Base-by-base conservation (phyloP, 1,140 invertebrate genomes). In the Idris sp. region DNA sequence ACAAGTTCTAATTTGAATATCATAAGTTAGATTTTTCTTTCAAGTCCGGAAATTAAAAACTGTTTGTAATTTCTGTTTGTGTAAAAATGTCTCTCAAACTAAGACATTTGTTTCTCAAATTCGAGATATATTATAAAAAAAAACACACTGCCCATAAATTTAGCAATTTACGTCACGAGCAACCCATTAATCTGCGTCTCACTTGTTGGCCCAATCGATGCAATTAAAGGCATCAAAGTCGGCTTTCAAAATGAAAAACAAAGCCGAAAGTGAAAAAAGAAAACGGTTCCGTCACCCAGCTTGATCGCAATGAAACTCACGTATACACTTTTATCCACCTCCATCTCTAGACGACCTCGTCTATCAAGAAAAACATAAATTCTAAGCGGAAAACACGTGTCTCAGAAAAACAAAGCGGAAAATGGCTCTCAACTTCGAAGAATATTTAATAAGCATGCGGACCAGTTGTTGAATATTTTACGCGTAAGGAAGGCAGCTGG, bases 401-500 rank as follows among this genome's bases (percentile, higher is more conserved):
- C n/a, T n/a, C n/a, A n/a, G n/a, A n/a, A n/a, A n/a, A n/a, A n/a
- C n/a, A n/a, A n/a, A n/a, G n/a, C n/a, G n/a, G n/a, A n/a, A n/a
- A n/a, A n/a, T n/a, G n/a, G n/a, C n/a, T n/a, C n/a, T n/a, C n/a
- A n/a, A 44, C 49, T 36, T 31, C 38, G 44, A 40, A 44, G 58
- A 68, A 53, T 68, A 72, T 54, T 65, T 53, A 67, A 38, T 53
- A 54, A 59, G 41, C 48, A 31, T 61, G 68, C 79, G 38, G 80
- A 79, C 79, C 81, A 85, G 82, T 85, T 84, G 74, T 84, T 83
- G 84, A 85, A 86, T 86, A 86, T 86, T 86, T 85, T 83, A 86
- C 85, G 85, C 84, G 83, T 85, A 86, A 85, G 84, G 84, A 84
- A 83, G 84, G 85, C 85, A 86, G 85, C 84, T 86, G 84, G 79